Evolutionary conservation across 2,113 vertebrate genomes (phyloP).

Genomic region (Polyodon spathula): DNA sequence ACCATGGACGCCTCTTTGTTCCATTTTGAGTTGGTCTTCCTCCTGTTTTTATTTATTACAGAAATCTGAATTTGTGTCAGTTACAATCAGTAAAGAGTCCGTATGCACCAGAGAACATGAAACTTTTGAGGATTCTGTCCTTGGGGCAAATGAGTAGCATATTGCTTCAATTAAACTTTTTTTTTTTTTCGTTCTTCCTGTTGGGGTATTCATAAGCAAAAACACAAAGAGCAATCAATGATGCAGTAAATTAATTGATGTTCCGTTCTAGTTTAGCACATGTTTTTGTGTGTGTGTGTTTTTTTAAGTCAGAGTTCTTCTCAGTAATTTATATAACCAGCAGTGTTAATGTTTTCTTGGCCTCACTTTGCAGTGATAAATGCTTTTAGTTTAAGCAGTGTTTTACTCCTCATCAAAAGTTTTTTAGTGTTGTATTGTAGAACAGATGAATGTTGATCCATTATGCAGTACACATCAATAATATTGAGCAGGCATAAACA

Average conservation of each 20-base stretch:
- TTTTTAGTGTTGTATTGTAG: background rate
- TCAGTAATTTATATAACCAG: conserved; percentile 21
- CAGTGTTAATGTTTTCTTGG: conserved; percentile 10
- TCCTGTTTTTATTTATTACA: too few relatives aligned
- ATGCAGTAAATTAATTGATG: conserved; percentile 31
- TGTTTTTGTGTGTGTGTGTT: conserved; percentile 27
- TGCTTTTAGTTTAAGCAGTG: background rate
- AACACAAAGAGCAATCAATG: conserved; percentile 23
- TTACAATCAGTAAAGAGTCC: too few relatives aligned
- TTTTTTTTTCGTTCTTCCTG: conserved; percentile 21
- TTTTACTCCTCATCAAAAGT: background rate
- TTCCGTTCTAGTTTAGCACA: conserved; percentile 28
- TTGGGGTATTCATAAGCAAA: conserved; percentile 24
- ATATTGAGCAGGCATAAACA: background rate
- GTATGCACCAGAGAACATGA: too few relatives aligned
- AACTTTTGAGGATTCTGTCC: too few relatives aligned
- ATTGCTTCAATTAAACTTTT: conserved; percentile 25
- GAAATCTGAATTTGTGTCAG: too few relatives aligned
- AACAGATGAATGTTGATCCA: background rate
- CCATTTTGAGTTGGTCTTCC: too few relatives aligned
- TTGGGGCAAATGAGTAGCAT: background rate
- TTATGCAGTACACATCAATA: background rate
- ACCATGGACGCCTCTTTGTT: too few relatives aligned
- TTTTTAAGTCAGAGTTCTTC: conserved; percentile 24
- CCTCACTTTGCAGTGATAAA: background rate